A percentile compares a stretch with the other conserved stretches of the same genome.
phyloP scores from a whole-genome alignment of 2,888 invertebrate genomes.

The Heliconius hortense region DNA sequence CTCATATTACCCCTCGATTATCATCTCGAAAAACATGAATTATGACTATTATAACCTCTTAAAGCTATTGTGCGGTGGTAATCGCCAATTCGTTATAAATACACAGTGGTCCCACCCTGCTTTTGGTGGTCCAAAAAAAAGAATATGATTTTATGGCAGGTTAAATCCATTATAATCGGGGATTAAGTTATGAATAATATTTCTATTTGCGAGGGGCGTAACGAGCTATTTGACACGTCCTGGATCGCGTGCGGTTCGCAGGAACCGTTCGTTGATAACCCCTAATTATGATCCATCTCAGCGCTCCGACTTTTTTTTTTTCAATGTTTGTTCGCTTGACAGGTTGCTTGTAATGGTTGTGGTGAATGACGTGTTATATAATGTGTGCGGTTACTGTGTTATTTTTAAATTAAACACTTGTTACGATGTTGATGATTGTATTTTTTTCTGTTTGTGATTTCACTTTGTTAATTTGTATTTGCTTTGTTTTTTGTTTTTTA shows the following conservation, averaged over 20 bases:
- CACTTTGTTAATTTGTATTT: not conserved
- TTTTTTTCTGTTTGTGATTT: conserved; percentile 2
- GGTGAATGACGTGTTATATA: conserved; percentile 36
- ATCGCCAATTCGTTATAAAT: conserved; percentile 72
- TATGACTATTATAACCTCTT: conserved; percentile 78
- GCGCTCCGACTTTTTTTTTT: conserved; percentile 37
- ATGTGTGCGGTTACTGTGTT: conserved; percentile 27
- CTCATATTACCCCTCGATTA: conserved; percentile 68
- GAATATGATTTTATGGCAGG: conserved; percentile 81
- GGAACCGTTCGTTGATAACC: conserved; percentile 53
- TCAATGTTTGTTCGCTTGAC: conserved; percentile 72
- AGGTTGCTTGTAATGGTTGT: conserved; percentile 60
- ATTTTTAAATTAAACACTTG: conserved; percentile 16
- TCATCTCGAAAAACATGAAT: conserved; percentile 72
- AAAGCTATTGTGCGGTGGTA: conserved; percentile 66
- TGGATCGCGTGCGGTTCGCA: conserved; percentile 67
- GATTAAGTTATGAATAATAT: conserved; percentile 81
- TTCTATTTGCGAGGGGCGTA: conserved; percentile 77
- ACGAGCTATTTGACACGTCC: conserved; percentile 77
- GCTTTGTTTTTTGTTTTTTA: not conserved
- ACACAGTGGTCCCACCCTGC: conserved; percentile 67
- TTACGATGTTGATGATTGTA: not conserved
- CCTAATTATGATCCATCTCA: conserved; percentile 57
- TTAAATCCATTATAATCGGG: conserved; percentile 79
- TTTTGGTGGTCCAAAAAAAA: conserved; percentile 66